Percentiles rank a stretch among this genome's conserved stretches.
phyloP scores from a whole-genome alignment of 2,888 invertebrate genomes.

The Zygogramma bicolorata region DNA sequence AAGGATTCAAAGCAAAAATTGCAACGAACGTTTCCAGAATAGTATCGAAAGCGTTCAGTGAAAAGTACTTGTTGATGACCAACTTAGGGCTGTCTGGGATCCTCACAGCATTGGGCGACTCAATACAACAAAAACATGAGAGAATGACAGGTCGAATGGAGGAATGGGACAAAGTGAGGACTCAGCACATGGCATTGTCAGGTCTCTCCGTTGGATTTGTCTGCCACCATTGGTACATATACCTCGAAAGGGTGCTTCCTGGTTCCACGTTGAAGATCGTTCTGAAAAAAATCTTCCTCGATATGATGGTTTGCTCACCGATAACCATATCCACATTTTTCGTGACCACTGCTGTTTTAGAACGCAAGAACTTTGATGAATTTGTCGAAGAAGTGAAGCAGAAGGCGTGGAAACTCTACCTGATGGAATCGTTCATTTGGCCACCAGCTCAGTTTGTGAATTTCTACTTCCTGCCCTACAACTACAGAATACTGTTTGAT shows the following conservation, averaged over 20 bases:
- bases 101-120: slow-evolving; percentile 82
- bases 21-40: not conserved
- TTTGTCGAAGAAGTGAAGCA: slow-evolving; percentile 76
- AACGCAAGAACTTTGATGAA: slow-evolving; percentile 73
- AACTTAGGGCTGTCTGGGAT: slow-evolving; percentile 83
- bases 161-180: slow-evolving; percentile 73
- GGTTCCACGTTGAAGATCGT: slow-evolving; percentile 77
- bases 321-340: slow-evolving; percentile 83
- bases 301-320: slow-evolving; percentile 88
- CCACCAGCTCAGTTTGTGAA: slow-evolving; percentile 94
- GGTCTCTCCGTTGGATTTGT: slow-evolving; percentile 83
- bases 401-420: slow-evolving; percentile 83
- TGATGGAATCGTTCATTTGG: slow-evolving; percentile 93
- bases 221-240: slow-evolving; percentile 89
- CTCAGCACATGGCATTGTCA: slow-evolving; percentile 81
- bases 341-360: slow-evolving; percentile 79
- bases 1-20: no score
- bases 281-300: slow-evolving; percentile 82
- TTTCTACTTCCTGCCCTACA: slow-evolving; percentile 87
- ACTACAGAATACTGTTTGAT: slow-evolving; percentile 88
- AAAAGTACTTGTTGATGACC: slow-evolving; percentile 80
- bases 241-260: slow-evolving; percentile 79
- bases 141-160: slow-evolving; percentile 70
- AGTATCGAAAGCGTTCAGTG: slow-evolving; percentile 69
- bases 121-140: slow-evolving; percentile 85